Conservation (phyloP, 2,888 invertebrate genomes). For the Trissonchulus latispiculum region DNA sequence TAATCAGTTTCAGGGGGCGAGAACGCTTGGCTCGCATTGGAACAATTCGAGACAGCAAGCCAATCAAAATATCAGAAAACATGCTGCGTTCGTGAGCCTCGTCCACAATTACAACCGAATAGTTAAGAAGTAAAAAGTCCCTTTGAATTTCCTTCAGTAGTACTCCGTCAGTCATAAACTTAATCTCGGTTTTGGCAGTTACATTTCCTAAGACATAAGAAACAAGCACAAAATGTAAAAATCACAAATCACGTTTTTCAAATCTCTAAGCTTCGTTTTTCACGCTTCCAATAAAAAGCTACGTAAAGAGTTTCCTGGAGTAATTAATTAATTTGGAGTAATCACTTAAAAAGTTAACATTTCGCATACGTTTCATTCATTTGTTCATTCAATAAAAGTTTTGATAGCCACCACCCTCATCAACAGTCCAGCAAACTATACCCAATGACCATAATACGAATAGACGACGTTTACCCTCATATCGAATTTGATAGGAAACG, state of each 20-base stretch:
- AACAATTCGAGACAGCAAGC: conserved; percentile 78
- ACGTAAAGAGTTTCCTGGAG: too few relatives aligned
- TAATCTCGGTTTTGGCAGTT: conserved; percentile 71
- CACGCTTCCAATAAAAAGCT: too few relatives aligned
- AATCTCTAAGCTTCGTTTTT: too few relatives aligned
- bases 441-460: too few relatives aligned
- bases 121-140: conserved; percentile 31
- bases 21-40: conserved; percentile 60
- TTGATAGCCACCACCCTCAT: too few relatives aligned
- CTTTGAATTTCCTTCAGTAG: conserved; percentile 76
- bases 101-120: conserved; percentile 81
- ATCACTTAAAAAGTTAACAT: too few relatives aligned
- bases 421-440: too few relatives aligned
- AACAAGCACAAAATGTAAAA: not conserved
- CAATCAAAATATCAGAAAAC: conserved; percentile 84
- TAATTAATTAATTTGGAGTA: too few relatives aligned
- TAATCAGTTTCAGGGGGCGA: conserved; percentile 70
- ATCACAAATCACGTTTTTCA: too few relatives aligned
- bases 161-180: conserved; percentile 98
- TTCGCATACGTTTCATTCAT: too few relatives aligned
- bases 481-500: conserved; percentile 81
- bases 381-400: too few relatives aligned
- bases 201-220: not conserved
- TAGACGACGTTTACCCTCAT: conserved; percentile 63
- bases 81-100: conserved; percentile 96